Evolutionary conservation across 2,888 invertebrate genomes (phyloP), one percentile per base, ranked within the genome.

Genomic region (Caenorhabditis sp.): DNA sequence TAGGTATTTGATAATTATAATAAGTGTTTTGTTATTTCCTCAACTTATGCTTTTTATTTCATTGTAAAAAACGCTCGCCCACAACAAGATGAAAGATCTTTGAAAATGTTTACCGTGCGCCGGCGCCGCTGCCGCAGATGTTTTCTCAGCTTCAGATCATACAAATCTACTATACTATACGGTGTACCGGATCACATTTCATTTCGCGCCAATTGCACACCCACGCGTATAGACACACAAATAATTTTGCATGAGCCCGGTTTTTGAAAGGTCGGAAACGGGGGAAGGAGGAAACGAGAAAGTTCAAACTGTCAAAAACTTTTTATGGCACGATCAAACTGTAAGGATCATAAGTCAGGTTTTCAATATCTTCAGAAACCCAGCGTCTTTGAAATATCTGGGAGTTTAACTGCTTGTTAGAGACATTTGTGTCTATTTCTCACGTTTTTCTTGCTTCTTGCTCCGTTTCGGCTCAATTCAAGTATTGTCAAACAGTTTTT

Each of bases 401-500:
- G n/a, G n/a, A n/a, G n/a, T n/a, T n/a, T n/a, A n/a, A n/a, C n/a
- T n/a, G n/a, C 32, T 6, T 32, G 32, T 32, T 5, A 13, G 40
- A 6, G n/a, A 40, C 40, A 11, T 40, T 13, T 40, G 6, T 13
- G 40, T 40, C 40, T 40, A 6, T 13, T 40, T 40, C 9, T 9
- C 32, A 4, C 11, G 13, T 13, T 40, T 40, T 13, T 51, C 40
- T 4, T 20, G n/a, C n/a, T n/a, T n/a, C n/a, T 13, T 32, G 9
- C 32, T 40, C 35, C 47, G 40, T 70, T 70, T 24, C 15, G 58
- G 51, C 58, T 61, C 35, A 51, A 40, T 44, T 72, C 35, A 64
- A 64, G 72, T 72, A 64, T 72, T 22, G 24, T 47, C 72, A 72
- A 72, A 64, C 72, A 72, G 56, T 64, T 72, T 71, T 71, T 26